Evolutionary conservation across 2,797 vertebrate species (phyloP).

Genomic region (Gymnodraco acuticeps): DNA sequence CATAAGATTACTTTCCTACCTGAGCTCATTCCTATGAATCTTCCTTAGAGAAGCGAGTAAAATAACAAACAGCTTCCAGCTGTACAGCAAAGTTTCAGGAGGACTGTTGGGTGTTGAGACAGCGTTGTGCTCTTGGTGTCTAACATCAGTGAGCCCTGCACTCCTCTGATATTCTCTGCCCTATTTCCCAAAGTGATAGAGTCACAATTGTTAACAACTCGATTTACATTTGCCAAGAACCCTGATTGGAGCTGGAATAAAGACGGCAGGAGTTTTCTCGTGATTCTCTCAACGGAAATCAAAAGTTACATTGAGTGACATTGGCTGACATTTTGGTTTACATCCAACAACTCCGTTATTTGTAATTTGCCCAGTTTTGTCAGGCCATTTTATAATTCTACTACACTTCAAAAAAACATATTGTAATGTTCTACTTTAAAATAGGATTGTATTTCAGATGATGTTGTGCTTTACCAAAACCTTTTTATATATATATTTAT

Average conservation of each 20-base stretch:
- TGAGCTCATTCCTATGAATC: slow-evolving; percentile 78
- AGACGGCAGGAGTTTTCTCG: neutral
- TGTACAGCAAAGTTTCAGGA: slow-evolving; percentile 35
- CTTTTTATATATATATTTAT: no score
- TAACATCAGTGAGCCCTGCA: slow-evolving; percentile 22
- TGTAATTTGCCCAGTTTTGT: neutral
- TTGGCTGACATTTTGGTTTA: slow-evolving; percentile 7
- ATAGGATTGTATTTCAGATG: no score
- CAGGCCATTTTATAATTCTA: no score
- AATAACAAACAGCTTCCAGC: slow-evolving; percentile 67
- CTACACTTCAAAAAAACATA: no score
- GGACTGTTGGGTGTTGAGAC: slow-evolving; percentile 40
- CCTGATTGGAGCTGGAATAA: slow-evolving; percentile 49
- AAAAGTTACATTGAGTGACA: slow-evolving; percentile 22
- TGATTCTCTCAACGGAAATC: slow-evolving; percentile 41
- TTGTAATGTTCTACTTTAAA: no score
- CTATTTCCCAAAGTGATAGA: slow-evolving; percentile 42
- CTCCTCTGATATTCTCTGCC: slow-evolving; percentile 46
- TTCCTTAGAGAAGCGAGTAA: slow-evolving; percentile 67
- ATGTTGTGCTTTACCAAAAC: no score
- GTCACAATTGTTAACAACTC: slow-evolving; percentile 67
- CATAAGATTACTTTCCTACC: slow-evolving; percentile 82
- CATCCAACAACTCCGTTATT: slow-evolving; percentile 10
- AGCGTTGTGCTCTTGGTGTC: slow-evolving; percentile 27
- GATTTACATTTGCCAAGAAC: slow-evolving; percentile 60